Evolutionary conservation across 1,140 invertebrate species (phyloP).

Genomic region (Drosophila kanapiae): DNA sequence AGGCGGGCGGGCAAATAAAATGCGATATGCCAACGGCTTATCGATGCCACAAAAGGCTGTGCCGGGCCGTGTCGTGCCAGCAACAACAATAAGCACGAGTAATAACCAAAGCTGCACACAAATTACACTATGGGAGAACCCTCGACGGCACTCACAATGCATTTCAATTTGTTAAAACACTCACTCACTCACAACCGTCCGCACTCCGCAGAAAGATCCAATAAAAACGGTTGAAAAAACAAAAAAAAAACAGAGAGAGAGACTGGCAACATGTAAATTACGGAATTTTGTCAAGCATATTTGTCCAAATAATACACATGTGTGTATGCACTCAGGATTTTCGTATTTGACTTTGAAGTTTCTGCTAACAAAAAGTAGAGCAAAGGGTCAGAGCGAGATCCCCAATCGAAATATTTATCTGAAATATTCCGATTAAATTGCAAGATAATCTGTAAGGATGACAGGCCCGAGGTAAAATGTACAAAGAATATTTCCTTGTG

Average conservation of each 20-base stretch:
- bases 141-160: slow-evolving; percentile 59
- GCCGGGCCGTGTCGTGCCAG: slow-evolving; percentile 12
- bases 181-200: slow-evolving; percentile 14
- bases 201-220: slow-evolving; percentile 17
- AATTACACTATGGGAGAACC: slow-evolving; percentile 26
- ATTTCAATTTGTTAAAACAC: slow-evolving; percentile 73
- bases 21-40: slow-evolving; percentile 75
- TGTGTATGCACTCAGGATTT: slow-evolving; percentile 13
- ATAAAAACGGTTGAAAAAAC: slow-evolving; percentile 20
- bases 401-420: slow-evolving; percentile 20
- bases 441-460: slow-evolving; percentile 12
- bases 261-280: slow-evolving; percentile 28
- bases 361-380: not conserved
- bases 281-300: slow-evolving; percentile 41
- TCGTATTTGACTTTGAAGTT: slow-evolving; percentile 18
- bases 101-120: slow-evolving; percentile 47
- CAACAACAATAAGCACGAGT: slow-evolving; percentile 40
- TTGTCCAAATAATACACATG: slow-evolving; percentile 28
- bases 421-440: slow-evolving; percentile 19
- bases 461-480: not conserved
- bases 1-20: slow-evolving; percentile 63
- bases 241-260: not conserved
- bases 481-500: not conserved
- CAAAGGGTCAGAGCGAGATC: slow-evolving; percentile 3
- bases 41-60: slow-evolving; percentile 71